Base-by-base conservation (phyloP, 2,113 vertebrate genomes). In the Phyllopteryx taeniolatus region DNA sequence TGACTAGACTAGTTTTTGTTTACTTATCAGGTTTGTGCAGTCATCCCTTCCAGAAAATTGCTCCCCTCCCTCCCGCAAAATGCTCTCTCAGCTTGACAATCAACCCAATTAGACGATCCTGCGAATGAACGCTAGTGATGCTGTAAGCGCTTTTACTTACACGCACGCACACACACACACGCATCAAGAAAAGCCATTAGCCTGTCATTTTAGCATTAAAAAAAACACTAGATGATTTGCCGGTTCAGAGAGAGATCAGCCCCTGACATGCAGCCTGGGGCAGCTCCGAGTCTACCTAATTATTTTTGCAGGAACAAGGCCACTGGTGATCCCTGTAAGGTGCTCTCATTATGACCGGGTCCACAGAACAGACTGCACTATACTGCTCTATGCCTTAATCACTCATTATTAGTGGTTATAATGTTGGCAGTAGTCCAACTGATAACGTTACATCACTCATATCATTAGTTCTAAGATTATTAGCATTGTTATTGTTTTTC, bases 211-310 rank as follows among this genome's bases (percentile, higher is more conserved):
- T 86, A 89, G 80, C 87, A 87, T 78, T 74, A 80, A 88, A 85
- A 44, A 65, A 44, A 65, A 46, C 15, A 22, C 11, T 47, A 79
- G 75, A 77, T 91, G 82, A 92, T 88, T 91, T 90, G 69, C 82
- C 70, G 81, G 88, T 90, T 92, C 85, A 89, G 78, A 86, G 92
- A 93, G 92, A 93, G 90, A 91, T 94, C 90, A 92, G 79, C 90
- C 89, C 75, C 87, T 83, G 85, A 91, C 86, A 75, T 67, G 75
- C 76, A 82, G 89, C 88, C 85, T 5, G 66, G 83, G 88, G 92
- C 82, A 79, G 83, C 86, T 77, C 56, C 62, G 76, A 74, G 89
- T 86, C 88, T 85, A 81, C 77, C 68, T 91, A 90, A 92, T 88
- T 93, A 91, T 85, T 88, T 85, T 88, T 76, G 67, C 79, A 79